These are phyloP conservation scores for Nanger granti DNA, from an alignment of 2,113 vertebrate genomes.

Conservation along the genomic window DNA sequence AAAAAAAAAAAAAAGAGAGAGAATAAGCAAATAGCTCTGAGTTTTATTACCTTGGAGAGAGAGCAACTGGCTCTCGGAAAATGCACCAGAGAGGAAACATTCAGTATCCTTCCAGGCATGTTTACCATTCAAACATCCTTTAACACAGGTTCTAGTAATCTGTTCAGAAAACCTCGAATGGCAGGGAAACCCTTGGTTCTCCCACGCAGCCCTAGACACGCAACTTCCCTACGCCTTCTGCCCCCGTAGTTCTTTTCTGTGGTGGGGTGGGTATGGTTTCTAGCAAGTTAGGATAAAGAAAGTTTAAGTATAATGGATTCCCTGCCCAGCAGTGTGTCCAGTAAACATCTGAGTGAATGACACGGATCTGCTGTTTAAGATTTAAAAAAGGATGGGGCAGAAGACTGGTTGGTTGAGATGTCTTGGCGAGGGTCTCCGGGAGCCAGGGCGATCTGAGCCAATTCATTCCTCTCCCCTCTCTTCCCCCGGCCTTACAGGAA, in stretches of 20 bases:
- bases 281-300: neutral
- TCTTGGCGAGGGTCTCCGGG: neutral
- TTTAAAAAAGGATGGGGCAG: slow-evolving; percentile 34
- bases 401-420: neutral
- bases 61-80: neutral
- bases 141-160: neutral
- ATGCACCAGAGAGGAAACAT: neutral
- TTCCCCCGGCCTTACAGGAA: neutral
- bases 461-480: neutral
- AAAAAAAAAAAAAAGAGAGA: neutral
- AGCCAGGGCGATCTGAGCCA: neutral
- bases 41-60: neutral
- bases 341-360: slow-evolving; percentile 8
- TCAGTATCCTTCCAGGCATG: neutral
- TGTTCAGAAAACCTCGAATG: neutral
- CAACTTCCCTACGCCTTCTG: neutral
- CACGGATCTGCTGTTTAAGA: neutral
- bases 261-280: neutral
- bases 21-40: neutral
- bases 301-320: slow-evolving; percentile 15
- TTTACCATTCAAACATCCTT: neutral
- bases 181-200: neutral
- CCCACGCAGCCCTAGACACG: neutral
- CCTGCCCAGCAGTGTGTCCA: neutral
- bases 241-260: neutral